A percentile compares a stretch with the other conserved stretches of the same genome.
These are phyloP conservation scores for Myripristis jacobus DNA, from an alignment of 2,797 vertebrate genomes.

Conservation along the genomic window DNA sequence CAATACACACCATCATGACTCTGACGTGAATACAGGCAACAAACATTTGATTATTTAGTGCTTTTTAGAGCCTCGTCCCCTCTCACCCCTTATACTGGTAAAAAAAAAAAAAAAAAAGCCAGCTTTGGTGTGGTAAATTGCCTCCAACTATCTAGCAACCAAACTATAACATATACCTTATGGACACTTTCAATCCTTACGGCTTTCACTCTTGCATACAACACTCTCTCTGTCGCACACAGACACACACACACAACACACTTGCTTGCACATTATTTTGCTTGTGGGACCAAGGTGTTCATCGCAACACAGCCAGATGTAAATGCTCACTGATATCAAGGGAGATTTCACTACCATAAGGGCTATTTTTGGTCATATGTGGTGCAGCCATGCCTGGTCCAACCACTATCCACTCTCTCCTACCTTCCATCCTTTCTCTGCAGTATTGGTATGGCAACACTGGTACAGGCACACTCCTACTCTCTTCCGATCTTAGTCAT, in stretches of 20 bases:
- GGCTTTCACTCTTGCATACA: constrained; percentile 1
- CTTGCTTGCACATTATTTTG: constrained; percentile 9
- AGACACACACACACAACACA: constrained; percentile 5
- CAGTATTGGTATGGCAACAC: constrained; percentile 79
- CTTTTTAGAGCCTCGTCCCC: constrained; percentile 13
- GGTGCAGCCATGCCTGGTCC: constrained; percentile 45
- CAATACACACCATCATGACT: constrained; percentile 38
- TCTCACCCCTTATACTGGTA: constrained; percentile 4
- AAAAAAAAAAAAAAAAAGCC: constrained; percentile 8
- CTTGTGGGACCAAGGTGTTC: constrained; percentile 43
- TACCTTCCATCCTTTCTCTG: constrained; percentile 61
- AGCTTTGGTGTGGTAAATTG: neutral
- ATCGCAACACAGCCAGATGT: constrained; percentile 34
- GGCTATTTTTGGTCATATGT: constrained; percentile 68
- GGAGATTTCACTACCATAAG: constrained; percentile 26
- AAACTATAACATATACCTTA: constrained; percentile 11
- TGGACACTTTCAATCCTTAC: constrained; percentile 3
- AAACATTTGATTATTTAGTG: constrained; percentile 13
- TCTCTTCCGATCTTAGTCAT: constrained; percentile 84
- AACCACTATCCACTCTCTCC: constrained; percentile 58
- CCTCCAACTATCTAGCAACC: constrained; percentile 20
- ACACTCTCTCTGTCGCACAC: neutral
- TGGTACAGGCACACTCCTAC: constrained; percentile 82
- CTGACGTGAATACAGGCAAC: constrained; percentile 4
- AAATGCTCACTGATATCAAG: constrained; percentile 56